Conservation (phyloP, 2,113 vertebrate genomes). For the Hyla sarda region DNA sequence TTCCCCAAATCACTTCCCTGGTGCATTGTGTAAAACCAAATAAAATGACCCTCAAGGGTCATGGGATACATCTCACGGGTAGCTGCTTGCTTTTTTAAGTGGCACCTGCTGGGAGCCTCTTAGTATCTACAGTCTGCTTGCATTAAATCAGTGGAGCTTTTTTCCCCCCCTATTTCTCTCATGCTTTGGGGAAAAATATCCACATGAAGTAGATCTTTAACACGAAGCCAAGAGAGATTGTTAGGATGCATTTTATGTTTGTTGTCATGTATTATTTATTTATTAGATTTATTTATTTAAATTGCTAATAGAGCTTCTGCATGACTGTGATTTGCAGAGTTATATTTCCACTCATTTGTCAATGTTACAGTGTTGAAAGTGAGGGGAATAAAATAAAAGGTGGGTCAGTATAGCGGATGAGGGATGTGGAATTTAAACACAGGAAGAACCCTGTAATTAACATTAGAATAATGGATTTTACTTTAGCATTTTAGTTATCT, state of each 20-base stretch:
- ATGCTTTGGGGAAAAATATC: slow-evolving; percentile 62
- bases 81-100: slow-evolving; percentile 62
- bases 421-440: not conserved
- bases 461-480: not conserved
- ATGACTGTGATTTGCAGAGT: slow-evolving; percentile 7
- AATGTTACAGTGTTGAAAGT: not conserved
- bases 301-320: slow-evolving; percentile 55
- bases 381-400: not conserved
- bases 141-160: slow-evolving; percentile 70
- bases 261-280: slow-evolving; percentile 22
- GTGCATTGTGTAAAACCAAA: slow-evolving; percentile 60
- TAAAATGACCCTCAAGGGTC: slow-evolving; percentile 67
- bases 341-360: slow-evolving; percentile 51
- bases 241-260: not conserved
- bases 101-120: slow-evolving; percentile 72
- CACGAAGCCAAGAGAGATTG: slow-evolving; percentile 57
- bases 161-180: slow-evolving; percentile 30
- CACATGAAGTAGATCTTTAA: slow-evolving; percentile 68
- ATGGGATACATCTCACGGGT: slow-evolving; percentile 65
- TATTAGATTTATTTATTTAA: slow-evolving; percentile 44
- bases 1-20: slow-evolving; percentile 54
- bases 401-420: not conserved
- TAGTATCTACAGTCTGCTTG: slow-evolving; percentile 62
- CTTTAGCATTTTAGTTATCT: not conserved
- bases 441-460: not conserved